Evolutionary conservation across 2,797 vertebrate genomes (phyloP), one percentile per base, ranked within the genome.

Genomic region (Sciaenops ocellatus): DNA sequence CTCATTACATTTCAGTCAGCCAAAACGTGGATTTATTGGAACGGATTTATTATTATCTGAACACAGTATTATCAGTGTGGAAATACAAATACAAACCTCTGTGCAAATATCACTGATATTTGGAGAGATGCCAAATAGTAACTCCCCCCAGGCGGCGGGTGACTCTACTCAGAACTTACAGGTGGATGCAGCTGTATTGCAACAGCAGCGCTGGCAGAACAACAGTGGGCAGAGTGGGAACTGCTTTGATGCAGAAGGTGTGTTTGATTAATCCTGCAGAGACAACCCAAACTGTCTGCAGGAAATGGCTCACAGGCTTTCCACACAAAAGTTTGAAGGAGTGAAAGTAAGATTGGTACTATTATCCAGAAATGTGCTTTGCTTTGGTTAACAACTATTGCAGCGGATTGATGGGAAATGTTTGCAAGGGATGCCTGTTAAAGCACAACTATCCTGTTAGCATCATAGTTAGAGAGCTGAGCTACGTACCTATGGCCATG

Each of bases 101-200:
- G 24, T 54, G 59, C 12, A 78, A 79, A 83, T 75, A 56, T 76
- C 48, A 72, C 30, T n/a, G 54, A 51, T 80, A 48, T 76, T 66
- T 69, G 68, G 55, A 46, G 9, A 57, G 42, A 56, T 55, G 61
- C 28, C 57, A 73, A 38, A 65, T 1, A 60, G 26, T 9, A 22
- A 50, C 11, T 47, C 54, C 46, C 3, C 0, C 1, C 22, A 38
- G 34, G 34, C 34, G 16, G 38, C 41, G 6, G 50, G 48, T 6
- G 65, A 30, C 60, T 86, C 47, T 9, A 56, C 60, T 54, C 22
- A 11, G 42, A 41, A 22, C 13, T n/a, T 3, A 11, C 46, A 73
- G 67, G 65, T 59, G 56, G 61, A 54, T 48, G 42, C n/a, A 73
- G 54, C 7, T 17, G 46, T 28, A 22, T 34, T 51, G 54, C 16